phyloP scores from a whole-genome alignment of 2,113 vertebrate species.

The Chunga burmeisteri region DNA sequence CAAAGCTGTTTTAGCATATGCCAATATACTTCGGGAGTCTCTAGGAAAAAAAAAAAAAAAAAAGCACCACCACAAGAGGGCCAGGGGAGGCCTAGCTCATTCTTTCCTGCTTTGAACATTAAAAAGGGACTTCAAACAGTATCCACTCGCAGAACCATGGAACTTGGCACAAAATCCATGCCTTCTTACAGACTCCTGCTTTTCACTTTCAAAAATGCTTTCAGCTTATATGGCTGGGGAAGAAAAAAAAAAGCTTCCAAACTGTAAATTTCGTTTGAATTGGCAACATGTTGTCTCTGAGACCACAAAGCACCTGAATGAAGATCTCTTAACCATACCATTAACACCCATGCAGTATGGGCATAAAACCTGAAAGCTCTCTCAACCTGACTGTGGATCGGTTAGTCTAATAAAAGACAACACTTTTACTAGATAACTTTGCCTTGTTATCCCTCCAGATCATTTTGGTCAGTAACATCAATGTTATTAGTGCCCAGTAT shows the following conservation, averaged over 20 bases:
- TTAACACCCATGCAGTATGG: background rate
- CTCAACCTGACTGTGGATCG: background rate
- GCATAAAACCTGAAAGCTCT: background rate
- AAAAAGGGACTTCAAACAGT: background rate
- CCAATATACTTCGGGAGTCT: background rate
- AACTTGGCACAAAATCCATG: background rate
- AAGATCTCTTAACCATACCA: background rate
- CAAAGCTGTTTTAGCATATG: background rate
- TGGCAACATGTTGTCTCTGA: background rate
- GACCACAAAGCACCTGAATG: rapidly evolving
- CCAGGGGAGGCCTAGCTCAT: background rate
- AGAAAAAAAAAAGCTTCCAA: background rate
- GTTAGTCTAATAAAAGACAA: background rate
- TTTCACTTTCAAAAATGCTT: background rate
- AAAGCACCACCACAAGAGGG: background rate
- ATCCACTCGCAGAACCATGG: background rate
- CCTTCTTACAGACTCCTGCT: background rate
- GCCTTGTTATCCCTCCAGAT: background rate
- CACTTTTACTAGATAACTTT: background rate
- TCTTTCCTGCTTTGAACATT: background rate
- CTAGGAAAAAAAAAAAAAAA: too few relatives aligned
- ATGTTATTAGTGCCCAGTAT: background rate
- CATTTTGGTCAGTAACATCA: background rate
- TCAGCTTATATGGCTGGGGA: background rate
- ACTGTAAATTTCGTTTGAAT: background rate